Percentiles rank a stretch among this genome's conserved stretches.
These are phyloP conservation scores for Andrena haemorrhoa DNA, from an alignment of 2,888 invertebrate genomes.

Conservation along the genomic window DNA sequence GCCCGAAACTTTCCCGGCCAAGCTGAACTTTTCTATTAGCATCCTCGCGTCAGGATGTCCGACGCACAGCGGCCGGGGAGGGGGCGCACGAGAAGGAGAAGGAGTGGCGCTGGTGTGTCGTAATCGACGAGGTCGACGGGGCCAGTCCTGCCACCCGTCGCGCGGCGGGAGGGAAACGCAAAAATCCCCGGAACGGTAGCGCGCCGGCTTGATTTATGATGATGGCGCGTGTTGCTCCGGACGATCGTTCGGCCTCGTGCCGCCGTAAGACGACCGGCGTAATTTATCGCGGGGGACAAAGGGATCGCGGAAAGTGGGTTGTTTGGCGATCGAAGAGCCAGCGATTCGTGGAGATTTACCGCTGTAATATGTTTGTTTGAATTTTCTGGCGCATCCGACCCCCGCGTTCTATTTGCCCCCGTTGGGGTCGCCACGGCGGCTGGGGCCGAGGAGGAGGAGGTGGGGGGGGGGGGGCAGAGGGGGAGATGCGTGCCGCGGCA, in stretches of 20 bases:
- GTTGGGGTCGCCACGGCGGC: not conserved
- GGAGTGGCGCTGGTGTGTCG: constrained; percentile 11
- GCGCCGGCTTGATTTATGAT: constrained; percentile 62
- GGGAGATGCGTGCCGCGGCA: constrained; percentile 17
- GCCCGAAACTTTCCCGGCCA: constrained; percentile 25
- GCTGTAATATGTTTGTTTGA: constrained; percentile 63
- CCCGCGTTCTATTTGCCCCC: not conserved
- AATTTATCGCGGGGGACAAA: constrained; percentile 63
- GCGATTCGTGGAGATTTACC: constrained; percentile 57
- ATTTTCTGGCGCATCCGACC: constrained; percentile 44
- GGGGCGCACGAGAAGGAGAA: constrained; percentile 37
- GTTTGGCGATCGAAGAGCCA: constrained; percentile 59
- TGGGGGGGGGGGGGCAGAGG: not conserved
- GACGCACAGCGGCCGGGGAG: not conserved
- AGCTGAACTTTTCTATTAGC: constrained; percentile 41
- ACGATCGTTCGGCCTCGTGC: constrained; percentile 56
- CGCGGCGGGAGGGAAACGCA: constrained; percentile 22
- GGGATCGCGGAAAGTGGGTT: constrained; percentile 55
- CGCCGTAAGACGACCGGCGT: constrained; percentile 53
- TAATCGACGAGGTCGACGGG: constrained; percentile 47
- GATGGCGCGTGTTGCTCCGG: constrained; percentile 62
- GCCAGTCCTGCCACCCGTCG: constrained; percentile 10
- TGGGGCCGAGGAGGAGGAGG: too few species aligned
- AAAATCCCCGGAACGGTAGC: constrained; percentile 50
- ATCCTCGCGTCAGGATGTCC: constrained; percentile 19